A percentile compares a stretch with the other conserved stretches of the same genome.
These are phyloP conservation scores for Eulithis prunata DNA, from an alignment of 2,888 invertebrate genomes.

Conservation along the genomic window DNA sequence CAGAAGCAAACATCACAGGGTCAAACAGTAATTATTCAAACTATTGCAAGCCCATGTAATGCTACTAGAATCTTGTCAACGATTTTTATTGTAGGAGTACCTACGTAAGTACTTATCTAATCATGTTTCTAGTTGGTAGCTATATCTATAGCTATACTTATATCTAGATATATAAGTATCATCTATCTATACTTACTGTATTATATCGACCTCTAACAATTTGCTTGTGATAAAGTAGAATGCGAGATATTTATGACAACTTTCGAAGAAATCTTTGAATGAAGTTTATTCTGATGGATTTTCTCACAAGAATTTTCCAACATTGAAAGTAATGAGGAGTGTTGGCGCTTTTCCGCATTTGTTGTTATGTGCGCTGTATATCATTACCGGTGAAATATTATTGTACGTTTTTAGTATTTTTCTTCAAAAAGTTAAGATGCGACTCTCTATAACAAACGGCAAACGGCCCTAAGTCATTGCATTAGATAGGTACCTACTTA, in stretches of 20 bases:
- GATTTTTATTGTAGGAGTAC: no score
- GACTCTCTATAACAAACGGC: no score
- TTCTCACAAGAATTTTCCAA: conserved; percentile 10
- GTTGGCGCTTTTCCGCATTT: conserved; percentile 12
- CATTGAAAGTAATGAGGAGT: conserved; percentile 22
- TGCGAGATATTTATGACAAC: conserved; percentile 17
- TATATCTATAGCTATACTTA: no score
- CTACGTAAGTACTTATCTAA: not conserved
- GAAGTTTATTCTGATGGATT: conserved; percentile 16
- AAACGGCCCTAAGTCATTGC: no score
- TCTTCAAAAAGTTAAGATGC: not conserved
- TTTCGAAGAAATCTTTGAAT: conserved; percentile 17
- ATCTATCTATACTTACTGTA: not conserved
- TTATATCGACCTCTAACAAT: conserved; percentile 20
- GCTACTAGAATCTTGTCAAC: no score
- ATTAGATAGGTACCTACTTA: no score
- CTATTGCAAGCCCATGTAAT: no score
- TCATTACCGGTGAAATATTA: not conserved
- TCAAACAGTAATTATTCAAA: no score
- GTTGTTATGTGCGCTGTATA: conserved; percentile 10
- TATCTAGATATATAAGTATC: no score
- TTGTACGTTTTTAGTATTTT: conserved; percentile 13
- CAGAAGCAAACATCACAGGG: no score
- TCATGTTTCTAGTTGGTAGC: not conserved
- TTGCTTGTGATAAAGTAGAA: conserved; percentile 23